Conservation (phyloP, 1,140 invertebrate species). For the Helicoverpa armigera region DNA sequence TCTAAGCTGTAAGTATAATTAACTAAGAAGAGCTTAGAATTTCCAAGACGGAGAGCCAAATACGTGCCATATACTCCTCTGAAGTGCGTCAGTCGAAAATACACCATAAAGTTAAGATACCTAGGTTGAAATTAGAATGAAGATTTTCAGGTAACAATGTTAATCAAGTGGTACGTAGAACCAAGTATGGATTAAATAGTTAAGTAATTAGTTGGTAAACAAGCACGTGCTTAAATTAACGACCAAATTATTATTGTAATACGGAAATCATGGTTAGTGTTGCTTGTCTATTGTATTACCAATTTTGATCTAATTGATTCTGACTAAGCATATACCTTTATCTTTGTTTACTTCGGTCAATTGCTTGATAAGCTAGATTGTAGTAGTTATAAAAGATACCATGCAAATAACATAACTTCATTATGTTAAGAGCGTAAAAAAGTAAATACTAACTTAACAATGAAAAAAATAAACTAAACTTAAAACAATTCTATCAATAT, state of each 20-base stretch:
- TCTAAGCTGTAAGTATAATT: constrained; percentile 40
- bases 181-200: constrained; percentile 34
- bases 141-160: not conserved
- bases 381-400: too few species aligned
- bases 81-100: constrained; percentile 15
- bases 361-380: too few species aligned
- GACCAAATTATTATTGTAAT: not conserved
- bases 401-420: too few species aligned
- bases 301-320: too few species aligned
- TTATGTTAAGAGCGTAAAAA: not conserved
- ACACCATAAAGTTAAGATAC: not conserved
- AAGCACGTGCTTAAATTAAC: constrained; percentile 30
- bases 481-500: not conserved
- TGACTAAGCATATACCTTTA: too few species aligned
- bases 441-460: not conserved
- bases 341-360: too few species aligned
- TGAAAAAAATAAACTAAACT: not conserved
- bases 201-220: constrained; percentile 42
- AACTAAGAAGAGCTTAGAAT: constrained; percentile 51
- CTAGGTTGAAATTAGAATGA: constrained; percentile 15
- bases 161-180: constrained; percentile 35
- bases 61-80: constrained; percentile 10
- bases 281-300: not conserved
- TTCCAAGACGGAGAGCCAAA: constrained; percentile 38
- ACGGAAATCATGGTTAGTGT: not conserved